Base-by-base conservation (phyloP, 2,888 invertebrate species). In the Catocala fraxini region DNA sequence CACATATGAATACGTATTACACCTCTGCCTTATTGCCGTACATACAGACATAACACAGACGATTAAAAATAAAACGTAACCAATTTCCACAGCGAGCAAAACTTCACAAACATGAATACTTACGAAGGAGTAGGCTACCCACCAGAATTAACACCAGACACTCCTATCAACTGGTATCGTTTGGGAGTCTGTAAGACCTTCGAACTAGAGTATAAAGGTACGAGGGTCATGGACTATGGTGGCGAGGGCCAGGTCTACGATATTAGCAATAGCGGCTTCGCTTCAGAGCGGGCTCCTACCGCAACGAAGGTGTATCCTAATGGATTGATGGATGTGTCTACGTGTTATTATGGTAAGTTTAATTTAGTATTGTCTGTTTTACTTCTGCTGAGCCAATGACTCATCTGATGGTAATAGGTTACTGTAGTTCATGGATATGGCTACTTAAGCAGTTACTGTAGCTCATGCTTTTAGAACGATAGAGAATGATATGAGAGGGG, bases 101-200 rank as follows among this genome's bases (percentile, higher is more conserved):
- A 68, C 10, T 91, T 97, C 13, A 94, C 94, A 71, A 39, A 39
- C 35, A 39, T 7, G 35, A 96, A 97, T 9, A 88, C 95, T 0
- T 96, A 96, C 67, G 98, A 98, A 84, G 98, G 97, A 0, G 95
- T 96, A 0, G 87, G 97, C 0, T 97, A 96, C 77, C 97, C 97
- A 0, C 90, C 95, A 0, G 91, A 95, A 54, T 79, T 98, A 46
- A 88, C 88, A 7, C 88, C 91, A 49, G 94, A 92, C 0, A 92
- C 91, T 0, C 85, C 88, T 0, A 94, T 98, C 71, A 89, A 95
- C 15, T 83, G 97, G 6, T 98, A 96, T 87, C 95, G 97, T 41
- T 95, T 96, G 70, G 96, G 97, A 0, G 96, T 98, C 83, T 98
- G 98, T 83, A 94, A 97, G 56, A 94, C 96, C 0, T 80, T 97